phyloP scores from a whole-genome alignment of 2,888 invertebrate species.

The Schrankia costaestrigalis region DNA sequence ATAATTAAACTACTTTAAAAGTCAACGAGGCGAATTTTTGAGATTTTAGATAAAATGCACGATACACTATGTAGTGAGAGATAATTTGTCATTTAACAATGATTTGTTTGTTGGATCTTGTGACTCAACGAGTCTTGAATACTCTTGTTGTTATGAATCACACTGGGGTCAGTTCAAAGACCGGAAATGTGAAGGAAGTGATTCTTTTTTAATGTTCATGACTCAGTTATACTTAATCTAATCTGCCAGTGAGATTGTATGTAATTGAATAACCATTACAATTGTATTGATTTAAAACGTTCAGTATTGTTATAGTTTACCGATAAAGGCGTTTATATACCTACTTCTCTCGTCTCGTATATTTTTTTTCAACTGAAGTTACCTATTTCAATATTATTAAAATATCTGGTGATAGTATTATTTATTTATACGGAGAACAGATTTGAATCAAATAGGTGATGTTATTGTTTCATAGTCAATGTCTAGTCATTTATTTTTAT shows the following conservation, averaged over 20 bases:
- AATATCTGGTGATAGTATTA: too few species aligned
- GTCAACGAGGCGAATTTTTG: constrained; percentile 16
- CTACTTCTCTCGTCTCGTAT: too few species aligned
- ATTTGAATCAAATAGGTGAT: too few species aligned
- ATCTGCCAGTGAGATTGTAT: constrained; percentile 18
- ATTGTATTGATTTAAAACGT: too few species aligned
- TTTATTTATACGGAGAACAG: too few species aligned
- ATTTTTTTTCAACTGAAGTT: too few species aligned
- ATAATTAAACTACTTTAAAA: constrained; percentile 11
- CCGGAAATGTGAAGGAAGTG: constrained; percentile 39
- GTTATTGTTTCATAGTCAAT: not conserved
- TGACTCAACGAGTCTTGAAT: constrained; percentile 43
- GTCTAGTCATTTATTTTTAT: constrained; percentile 7
- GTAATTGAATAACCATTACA: too few species aligned
- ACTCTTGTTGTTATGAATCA: too few species aligned
- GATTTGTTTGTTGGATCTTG: constrained; percentile 48
- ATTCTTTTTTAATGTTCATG: constrained; percentile 34
- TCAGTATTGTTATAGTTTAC: too few species aligned
- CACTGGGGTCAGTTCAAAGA: constrained; percentile 27
- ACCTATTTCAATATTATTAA: too few species aligned
- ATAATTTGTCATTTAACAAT: constrained; percentile 37
- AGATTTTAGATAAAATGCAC: constrained; percentile 21
- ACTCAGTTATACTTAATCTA: constrained; percentile 25
- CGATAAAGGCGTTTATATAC: too few species aligned
- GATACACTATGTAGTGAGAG: constrained; percentile 22